Evolutionary conservation across 1,140 invertebrate genomes (phyloP).

Genomic region (Battus philenor): DNA sequence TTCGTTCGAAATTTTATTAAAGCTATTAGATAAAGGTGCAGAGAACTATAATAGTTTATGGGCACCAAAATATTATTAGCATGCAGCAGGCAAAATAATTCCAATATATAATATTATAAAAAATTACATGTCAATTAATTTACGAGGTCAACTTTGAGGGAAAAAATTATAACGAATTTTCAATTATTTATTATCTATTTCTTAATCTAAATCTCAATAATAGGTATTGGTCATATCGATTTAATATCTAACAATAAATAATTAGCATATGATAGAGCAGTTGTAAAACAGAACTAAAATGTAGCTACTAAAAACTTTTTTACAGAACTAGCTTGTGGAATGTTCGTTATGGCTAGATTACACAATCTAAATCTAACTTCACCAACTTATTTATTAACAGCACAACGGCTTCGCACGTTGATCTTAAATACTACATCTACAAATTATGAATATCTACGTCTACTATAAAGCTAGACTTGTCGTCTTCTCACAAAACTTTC

Average conservation of each 20-base stretch:
- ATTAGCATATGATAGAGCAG: constrained; percentile 44
- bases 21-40: constrained; percentile 47
- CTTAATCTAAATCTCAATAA: constrained; percentile 12
- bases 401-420: constrained; percentile 42
- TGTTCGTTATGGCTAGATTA: constrained; percentile 42
- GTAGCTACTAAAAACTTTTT: constrained; percentile 48
- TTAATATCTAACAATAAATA: constrained; percentile 18
- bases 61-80: constrained; percentile 48
- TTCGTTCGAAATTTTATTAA: constrained; percentile 38
- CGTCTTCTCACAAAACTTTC: constrained; percentile 74
- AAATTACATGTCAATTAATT: constrained; percentile 5
- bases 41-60: constrained; percentile 27
- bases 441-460: constrained; percentile 63
- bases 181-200: not conserved
- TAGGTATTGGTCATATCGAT: constrained; percentile 4
- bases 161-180: no score
- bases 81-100: constrained; percentile 72
- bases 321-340: constrained; percentile 59
- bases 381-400: constrained; percentile 43
- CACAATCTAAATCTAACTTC: constrained; percentile 55
- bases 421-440: constrained; percentile 69
- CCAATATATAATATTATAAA: constrained; percentile 20
- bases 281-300: constrained; percentile 43
- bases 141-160: constrained; percentile 9
- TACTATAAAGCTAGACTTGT: constrained; percentile 69